Base-by-base conservation (phyloP, 2,113 vertebrate genomes). In the Nesoenas mayeri region DNA sequence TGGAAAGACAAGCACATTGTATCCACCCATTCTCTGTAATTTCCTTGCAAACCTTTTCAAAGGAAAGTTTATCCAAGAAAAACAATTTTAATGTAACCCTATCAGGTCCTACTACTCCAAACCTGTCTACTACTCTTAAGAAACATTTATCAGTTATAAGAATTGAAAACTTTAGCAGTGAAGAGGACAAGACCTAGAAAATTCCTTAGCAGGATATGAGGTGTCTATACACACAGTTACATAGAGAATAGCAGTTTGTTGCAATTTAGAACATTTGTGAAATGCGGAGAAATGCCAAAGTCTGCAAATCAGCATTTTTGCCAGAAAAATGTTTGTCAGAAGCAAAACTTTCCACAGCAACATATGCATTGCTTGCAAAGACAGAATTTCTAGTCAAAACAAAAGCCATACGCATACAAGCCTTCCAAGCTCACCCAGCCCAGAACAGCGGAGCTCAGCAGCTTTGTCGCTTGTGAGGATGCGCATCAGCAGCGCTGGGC, bases 401-500 rank as follows among this genome's bases (percentile, higher is more conserved):
- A 93, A 79, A 84, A 90, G 67, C 54, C 42, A 44, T 29, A 56
- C 24, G 34, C 29, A 48, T 5, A 47, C 44, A 78, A 14, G 26
- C 47, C 65, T 87, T 85, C 81, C 26, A n/a, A 85, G 71, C 34
- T 53, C 48, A 67, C 17, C 38, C 44, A 91, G 65, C 24, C 38
- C 34, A 40, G 62, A 64, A 42, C 15, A 38, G 42, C 56, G 79
- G 44, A 50, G 44, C 29, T 65, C 60, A 48, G n/a, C n/a, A 69
- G 53, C 50, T 88, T 8, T 44, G 54, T 1, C 9, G 0, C 58
- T 73, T 9, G 51, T 57, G 58, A 58, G 60, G 54, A n/a, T 0
- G 1, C 2, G 16, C 50, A 48, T 3, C 1, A 0, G 75, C 79
- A 85, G 84, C 1, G 0, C 62, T 58, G 0, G 0, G 67, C 71